These are phyloP conservation scores for Chlorodrepanis virens DNA, from an alignment of 2,113 vertebrate species.

Conservation along the genomic window DNA sequence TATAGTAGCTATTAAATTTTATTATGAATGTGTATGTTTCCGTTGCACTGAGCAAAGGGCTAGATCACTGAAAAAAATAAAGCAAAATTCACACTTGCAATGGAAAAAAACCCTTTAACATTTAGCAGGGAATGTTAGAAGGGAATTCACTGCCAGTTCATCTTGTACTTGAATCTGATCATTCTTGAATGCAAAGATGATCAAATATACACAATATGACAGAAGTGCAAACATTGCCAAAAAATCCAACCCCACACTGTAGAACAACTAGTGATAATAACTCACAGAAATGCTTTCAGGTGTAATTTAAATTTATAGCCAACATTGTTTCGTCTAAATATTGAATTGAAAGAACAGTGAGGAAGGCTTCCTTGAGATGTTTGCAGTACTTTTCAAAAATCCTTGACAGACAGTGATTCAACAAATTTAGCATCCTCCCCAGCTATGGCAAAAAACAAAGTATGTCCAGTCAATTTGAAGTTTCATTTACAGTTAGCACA, in stretches of 20 bases:
- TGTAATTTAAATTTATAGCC: neutral
- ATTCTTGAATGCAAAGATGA: constrained; percentile 13
- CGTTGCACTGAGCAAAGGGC: neutral
- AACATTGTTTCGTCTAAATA: neutral
- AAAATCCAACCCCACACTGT: neutral
- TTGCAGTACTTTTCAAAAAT: neutral
- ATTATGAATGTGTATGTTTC: constrained; percentile 27
- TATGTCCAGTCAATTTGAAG: neutral
- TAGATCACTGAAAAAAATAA: constrained; percentile 14
- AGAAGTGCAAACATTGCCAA: neutral
- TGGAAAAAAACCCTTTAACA: neutral
- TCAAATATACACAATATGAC: neutral
- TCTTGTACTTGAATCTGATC: constrained; percentile 26
- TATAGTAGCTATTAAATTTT: constrained; percentile 20
- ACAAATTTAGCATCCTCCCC: neutral
- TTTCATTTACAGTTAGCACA: neutral
- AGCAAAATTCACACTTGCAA: constrained; percentile 27
- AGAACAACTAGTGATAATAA: neutral
- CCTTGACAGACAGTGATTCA: neutral
- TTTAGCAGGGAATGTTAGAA: constrained; percentile 46
- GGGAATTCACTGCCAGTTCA: constrained; percentile 19
- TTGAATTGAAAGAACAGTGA: neutral
- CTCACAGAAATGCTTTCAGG: neutral
- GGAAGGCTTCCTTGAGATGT: neutral
- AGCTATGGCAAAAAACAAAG: neutral